A percentile compares a stretch with the other conserved stretches of the same genome.
phyloP scores from a whole-genome alignment of 2,888 invertebrate species.

The Lypha dubia region DNA sequence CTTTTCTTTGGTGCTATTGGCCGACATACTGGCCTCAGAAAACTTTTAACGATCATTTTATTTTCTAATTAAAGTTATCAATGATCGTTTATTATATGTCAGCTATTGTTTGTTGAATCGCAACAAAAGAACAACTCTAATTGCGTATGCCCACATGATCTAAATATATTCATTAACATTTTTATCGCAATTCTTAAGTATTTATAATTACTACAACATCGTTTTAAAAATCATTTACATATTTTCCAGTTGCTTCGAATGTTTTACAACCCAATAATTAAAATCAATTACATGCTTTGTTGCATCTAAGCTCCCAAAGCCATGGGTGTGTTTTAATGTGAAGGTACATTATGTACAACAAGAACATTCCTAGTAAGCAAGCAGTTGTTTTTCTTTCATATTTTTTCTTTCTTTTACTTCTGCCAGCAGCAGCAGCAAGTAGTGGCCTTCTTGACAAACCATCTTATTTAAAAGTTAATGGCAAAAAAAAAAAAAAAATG shows the following conservation, averaged over 20 bases:
- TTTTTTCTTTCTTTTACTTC: not conserved
- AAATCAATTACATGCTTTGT: slow-evolving; percentile 70
- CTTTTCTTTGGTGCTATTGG: no score
- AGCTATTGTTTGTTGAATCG: no score
- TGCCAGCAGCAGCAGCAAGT: no score
- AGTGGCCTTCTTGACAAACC: slow-evolving; percentile 41
- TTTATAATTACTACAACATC: not conserved
- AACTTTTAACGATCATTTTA: not conserved
- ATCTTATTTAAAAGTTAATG: slow-evolving; percentile 47
- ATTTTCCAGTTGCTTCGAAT: not conserved
- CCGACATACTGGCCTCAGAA: no score
- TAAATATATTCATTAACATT: slow-evolving; percentile 17
- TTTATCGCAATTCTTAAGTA: slow-evolving; percentile 9
- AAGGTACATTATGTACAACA: slow-evolving; percentile 49
- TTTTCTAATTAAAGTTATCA: slow-evolving; percentile 1
- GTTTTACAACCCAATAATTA: slow-evolving; percentile 58
- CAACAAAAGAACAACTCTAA: no score
- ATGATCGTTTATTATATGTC: not conserved
- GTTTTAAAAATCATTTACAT: slow-evolving; percentile 8
- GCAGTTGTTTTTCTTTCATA: not conserved
- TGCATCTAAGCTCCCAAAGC: slow-evolving; percentile 64
- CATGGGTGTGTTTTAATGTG: slow-evolving; percentile 52
- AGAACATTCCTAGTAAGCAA: slow-evolving; percentile 16
- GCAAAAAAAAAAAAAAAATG: not conserved
- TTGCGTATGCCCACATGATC: not conserved